Evolutionary conservation across 2,797 vertebrate genomes (phyloP).

Genomic region (Fundulus diaphanus): DNA sequence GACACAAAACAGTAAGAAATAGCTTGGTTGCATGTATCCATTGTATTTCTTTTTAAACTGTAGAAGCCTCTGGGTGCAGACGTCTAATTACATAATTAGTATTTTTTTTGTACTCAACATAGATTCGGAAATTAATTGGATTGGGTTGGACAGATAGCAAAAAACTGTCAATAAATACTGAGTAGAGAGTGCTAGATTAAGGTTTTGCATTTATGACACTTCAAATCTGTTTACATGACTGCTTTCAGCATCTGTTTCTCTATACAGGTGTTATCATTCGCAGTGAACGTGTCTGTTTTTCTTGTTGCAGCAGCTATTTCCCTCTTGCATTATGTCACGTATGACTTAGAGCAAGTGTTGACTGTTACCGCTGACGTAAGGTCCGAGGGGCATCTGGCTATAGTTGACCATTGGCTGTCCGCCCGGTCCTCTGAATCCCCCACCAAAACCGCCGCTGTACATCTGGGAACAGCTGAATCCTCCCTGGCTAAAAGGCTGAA

Average conservation of each 20-base stretch:
- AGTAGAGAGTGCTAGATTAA: background rate
- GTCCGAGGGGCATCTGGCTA: conserved; percentile 98
- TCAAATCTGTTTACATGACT: background rate
- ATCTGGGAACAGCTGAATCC: conserved; percentile 93
- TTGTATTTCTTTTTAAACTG: background rate
- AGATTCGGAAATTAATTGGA: background rate
- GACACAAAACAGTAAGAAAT: conserved; percentile 1
- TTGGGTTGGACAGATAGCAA: background rate
- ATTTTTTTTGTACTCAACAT: background rate
- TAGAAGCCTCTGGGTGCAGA: background rate
- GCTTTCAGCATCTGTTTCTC: background rate
- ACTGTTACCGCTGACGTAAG: conserved; percentile 93
- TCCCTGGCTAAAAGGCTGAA: conserved; percentile 84
- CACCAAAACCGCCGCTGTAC: conserved; percentile 90
- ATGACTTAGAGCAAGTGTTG: background rate
- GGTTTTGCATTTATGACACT: conserved; percentile 2
- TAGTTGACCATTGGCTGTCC: conserved; percentile 96
- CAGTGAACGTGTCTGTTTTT: background rate
- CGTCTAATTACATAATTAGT: background rate
- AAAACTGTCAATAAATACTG: background rate
- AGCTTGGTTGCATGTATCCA: background rate
- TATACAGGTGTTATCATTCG: background rate
- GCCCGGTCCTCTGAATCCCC: conserved; percentile 91
- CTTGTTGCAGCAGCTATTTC: background rate
- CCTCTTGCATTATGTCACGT: background rate